Evolutionary conservation across 2,113 vertebrate species (phyloP).

Genomic region (Bufo gargarizans): DNA sequence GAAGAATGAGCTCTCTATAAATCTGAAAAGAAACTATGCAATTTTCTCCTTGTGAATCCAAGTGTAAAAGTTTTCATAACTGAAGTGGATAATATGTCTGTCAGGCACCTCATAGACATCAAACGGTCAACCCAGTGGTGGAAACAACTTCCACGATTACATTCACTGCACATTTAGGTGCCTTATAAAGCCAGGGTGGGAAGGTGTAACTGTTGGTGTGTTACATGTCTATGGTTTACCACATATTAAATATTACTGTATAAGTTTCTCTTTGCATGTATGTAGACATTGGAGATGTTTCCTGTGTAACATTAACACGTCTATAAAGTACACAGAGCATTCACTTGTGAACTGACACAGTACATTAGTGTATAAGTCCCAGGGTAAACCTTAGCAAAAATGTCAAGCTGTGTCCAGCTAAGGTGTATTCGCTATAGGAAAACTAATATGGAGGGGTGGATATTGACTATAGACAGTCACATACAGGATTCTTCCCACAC

Average conservation of each 20-base stretch:
- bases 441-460: neutral
- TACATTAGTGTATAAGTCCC: neutral
- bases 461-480: neutral
- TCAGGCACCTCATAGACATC: slow-evolving; percentile 67
- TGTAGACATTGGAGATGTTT: slow-evolving; percentile 50
- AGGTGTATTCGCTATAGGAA: neutral
- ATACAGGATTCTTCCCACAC: too few relatives aligned
- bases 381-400: neutral
- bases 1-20: slow-evolving; percentile 72
- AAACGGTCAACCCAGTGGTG: slow-evolving; percentile 63
- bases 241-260: slow-evolving; percentile 29
- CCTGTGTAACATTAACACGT: slow-evolving; percentile 49
- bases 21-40: slow-evolving; percentile 62
- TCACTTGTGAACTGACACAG: slow-evolving; percentile 18
- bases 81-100: slow-evolving; percentile 70
- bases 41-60: slow-evolving; percentile 65
- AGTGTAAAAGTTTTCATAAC: slow-evolving; percentile 70
- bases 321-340: slow-evolving; percentile 35
- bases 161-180: slow-evolving; percentile 63
- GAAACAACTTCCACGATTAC: slow-evolving; percentile 60
- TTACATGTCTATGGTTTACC: slow-evolving; percentile 53
- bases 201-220: neutral
- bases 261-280: slow-evolving; percentile 1
- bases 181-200: slow-evolving; percentile 48
- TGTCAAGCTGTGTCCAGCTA: neutral